phyloP scores from a whole-genome alignment of 2,113 vertebrate species.

The Tragulus kanchil region DNA sequence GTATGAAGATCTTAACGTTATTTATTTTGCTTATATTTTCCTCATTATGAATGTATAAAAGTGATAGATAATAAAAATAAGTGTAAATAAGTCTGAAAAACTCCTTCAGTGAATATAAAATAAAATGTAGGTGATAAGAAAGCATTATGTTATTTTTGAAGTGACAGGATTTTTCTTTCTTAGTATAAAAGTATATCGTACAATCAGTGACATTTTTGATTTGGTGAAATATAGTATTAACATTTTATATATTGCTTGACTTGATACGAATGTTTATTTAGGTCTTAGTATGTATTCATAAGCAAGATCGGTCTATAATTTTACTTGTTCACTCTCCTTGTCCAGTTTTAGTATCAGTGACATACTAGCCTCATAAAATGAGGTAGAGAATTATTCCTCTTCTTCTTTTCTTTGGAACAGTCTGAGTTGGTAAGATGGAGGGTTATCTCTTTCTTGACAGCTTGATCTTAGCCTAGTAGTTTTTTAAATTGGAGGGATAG shows the following conservation, averaged over 20 bases:
- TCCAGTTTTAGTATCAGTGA: background rate
- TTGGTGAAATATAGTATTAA: background rate
- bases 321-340: background rate
- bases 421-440: background rate
- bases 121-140: constrained; percentile 28
- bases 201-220: constrained; percentile 47
- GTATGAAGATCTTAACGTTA: background rate
- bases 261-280: constrained; percentile 39
- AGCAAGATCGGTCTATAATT: background rate
- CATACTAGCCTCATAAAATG: background rate
- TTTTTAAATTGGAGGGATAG: constrained; percentile 14
- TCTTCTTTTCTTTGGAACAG: constrained; percentile 12
- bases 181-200: constrained; percentile 36
- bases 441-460: constrained; percentile 31
- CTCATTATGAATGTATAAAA: constrained; percentile 27
- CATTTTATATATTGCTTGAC: constrained; percentile 32
- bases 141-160: constrained; percentile 22
- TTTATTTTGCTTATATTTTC: constrained; percentile 56
- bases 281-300: background rate
- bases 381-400: background rate
- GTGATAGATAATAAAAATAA: constrained; percentile 31
- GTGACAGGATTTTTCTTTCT: constrained; percentile 55
- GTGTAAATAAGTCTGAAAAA: background rate
- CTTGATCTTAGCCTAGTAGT: background rate
- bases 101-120: constrained; percentile 37